Evolutionary conservation across 2,797 vertebrate genomes (phyloP).

Genomic region (Anguilla obscura): DNA sequence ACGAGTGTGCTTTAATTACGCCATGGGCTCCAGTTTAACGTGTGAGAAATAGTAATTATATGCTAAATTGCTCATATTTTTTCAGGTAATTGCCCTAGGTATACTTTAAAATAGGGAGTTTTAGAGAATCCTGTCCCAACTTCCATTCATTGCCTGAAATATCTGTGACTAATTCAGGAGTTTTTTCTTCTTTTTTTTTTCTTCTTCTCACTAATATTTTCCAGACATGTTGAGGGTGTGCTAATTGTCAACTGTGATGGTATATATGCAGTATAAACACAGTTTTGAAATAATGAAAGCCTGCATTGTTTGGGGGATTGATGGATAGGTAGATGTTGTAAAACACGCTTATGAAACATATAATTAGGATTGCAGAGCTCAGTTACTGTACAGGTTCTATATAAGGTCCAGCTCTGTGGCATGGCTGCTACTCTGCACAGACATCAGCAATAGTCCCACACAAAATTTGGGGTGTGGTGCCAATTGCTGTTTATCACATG

Average conservation of each 20-base stretch:
- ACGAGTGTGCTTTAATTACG: not conserved
- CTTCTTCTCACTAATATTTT: not conserved
- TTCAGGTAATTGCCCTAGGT: not conserved
- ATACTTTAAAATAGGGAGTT: not conserved
- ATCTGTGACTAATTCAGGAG: not conserved
- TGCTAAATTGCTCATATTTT: constrained; percentile 4
- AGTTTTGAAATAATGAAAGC: constrained; percentile 19
- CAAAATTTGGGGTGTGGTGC: not conserved
- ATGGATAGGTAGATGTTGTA: not conserved
- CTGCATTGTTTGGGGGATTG: constrained; percentile 13
- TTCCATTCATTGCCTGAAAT: not conserved
- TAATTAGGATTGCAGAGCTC: not conserved
- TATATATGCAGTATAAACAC: constrained; percentile 23
- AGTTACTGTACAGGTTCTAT: not conserved
- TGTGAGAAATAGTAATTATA: not conserved
- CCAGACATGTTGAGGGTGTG: not conserved
- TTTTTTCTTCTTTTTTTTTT: not conserved
- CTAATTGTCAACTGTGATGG: constrained; percentile 27
- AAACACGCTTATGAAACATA: not conserved
- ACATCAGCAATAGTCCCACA: not conserved
- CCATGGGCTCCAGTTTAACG: not conserved
- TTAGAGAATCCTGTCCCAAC: not conserved
- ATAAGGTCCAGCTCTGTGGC: not conserved
- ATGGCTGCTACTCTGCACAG: not conserved
- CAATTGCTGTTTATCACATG: constrained; percentile 23